phyloP scores from a whole-genome alignment of 1,140 invertebrate species.

The Ostrea edulis region DNA sequence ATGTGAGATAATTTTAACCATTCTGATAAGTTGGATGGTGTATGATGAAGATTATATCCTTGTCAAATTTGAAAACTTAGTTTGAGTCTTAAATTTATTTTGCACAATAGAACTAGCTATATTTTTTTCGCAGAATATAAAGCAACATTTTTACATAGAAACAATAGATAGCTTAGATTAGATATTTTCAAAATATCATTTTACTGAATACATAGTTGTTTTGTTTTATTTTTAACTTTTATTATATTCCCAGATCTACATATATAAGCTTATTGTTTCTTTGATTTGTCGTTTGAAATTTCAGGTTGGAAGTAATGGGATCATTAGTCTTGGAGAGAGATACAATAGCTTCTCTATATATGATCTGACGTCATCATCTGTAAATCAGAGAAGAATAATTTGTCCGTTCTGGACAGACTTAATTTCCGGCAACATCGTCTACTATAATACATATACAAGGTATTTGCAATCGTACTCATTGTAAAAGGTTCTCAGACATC shows the following conservation, averaged over 20 bases:
- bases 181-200: too few relatives aligned
- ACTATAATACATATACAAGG: background rate
- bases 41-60: too few relatives aligned
- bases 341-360: background rate
- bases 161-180: background rate
- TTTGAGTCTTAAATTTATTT: too few relatives aligned
- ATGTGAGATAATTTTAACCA: background rate
- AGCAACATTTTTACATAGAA: background rate
- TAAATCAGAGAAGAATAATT: background rate
- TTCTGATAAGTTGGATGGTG: too few relatives aligned
- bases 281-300: background rate
- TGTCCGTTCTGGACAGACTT: conserved; percentile 10
- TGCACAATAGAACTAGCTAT: background rate
- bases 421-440: background rate
- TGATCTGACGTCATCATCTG: background rate
- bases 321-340: background rate
- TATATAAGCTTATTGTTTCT: background rate
- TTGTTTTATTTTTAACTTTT: too few relatives aligned
- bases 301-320: background rate
- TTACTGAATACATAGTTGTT: too few relatives aligned
- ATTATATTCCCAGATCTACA: too few relatives aligned
- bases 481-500: background rate
- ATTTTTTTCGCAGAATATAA: background rate
- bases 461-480: background rate
- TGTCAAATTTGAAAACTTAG: too few relatives aligned